Evolutionary conservation across 2,113 vertebrate species (phyloP).

Genomic region (Rostratula benghalensis): DNA sequence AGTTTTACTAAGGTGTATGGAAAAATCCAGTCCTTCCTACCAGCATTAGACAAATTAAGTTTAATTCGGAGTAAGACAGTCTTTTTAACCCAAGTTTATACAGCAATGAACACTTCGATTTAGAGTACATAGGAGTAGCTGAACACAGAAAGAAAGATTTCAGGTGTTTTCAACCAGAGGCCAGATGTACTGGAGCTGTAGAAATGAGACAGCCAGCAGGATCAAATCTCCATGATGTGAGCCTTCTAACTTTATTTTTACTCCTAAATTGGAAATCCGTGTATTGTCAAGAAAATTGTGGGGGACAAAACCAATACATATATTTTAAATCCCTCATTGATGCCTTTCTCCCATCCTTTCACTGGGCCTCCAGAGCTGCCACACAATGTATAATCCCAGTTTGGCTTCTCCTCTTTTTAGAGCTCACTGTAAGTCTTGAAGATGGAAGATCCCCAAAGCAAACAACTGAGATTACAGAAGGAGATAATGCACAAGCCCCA

Average conservation of each 20-base stretch:
- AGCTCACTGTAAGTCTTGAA: constrained; percentile 68
- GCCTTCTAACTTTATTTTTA: constrained; percentile 25
- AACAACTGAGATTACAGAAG: constrained; percentile 78
- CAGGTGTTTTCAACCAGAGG: constrained; percentile 66
- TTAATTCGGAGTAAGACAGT: constrained; percentile 56
- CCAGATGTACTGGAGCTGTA: constrained; percentile 55
- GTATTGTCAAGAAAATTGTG: constrained; percentile 42
- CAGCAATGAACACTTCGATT: constrained; percentile 51
- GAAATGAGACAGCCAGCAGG: constrained; percentile 60
- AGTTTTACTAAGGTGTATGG: constrained; percentile 31
- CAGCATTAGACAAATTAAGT: constrained; percentile 41
- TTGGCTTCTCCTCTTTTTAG: constrained; percentile 66
- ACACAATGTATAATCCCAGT: constrained; percentile 72
- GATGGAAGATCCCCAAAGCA: constrained; percentile 71
- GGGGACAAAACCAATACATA: constrained; percentile 35
- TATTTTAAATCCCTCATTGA: constrained; percentile 56
- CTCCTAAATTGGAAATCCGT: constrained; percentile 62
- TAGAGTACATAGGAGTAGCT: constrained; percentile 52
- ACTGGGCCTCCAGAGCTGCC: constrained; percentile 73
- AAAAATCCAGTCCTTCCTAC: constrained; percentile 74
- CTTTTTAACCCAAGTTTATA: constrained; percentile 62
- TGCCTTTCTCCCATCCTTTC: constrained; percentile 67
- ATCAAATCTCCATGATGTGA: constrained; percentile 35
- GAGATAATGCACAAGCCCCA: constrained; percentile 70
- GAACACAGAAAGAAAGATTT: constrained; percentile 57